These are phyloP conservation scores for Drosophila varians DNA, from an alignment of 1,140 invertebrate genomes.

Conservation along the genomic window DNA sequence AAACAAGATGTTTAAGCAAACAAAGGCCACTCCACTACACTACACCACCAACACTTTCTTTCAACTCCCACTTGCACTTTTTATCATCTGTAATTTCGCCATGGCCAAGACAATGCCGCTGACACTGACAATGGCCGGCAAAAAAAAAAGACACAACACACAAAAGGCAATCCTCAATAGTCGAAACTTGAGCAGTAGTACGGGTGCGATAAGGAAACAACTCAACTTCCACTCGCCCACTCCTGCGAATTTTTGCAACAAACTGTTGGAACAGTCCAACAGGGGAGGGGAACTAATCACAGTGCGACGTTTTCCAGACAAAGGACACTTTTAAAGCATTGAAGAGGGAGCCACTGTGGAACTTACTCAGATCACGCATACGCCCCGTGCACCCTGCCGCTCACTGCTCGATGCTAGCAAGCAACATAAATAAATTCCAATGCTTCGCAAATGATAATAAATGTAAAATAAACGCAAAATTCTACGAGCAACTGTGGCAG, in stretches of 20 bases:
- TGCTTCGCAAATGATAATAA: conserved; percentile 78
- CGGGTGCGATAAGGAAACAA: conserved; percentile 59
- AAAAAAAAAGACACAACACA: conserved; percentile 48
- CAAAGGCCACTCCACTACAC: conserved; percentile 10
- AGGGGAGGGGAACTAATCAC: conserved; percentile 59
- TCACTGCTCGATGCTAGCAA: conserved; percentile 15
- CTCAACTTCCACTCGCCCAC: conserved; percentile 1
- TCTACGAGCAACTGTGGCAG: conserved; percentile 27
- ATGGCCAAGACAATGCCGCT: conserved; percentile 29
- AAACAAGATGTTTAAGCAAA: conserved; percentile 47
- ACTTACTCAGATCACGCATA: conserved; percentile 41
- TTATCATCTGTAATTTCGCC: conserved; percentile 59
- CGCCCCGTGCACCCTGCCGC: conserved; percentile 35
- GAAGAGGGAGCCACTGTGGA: conserved; percentile 49
- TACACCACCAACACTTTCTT: background rate
- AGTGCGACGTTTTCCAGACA: conserved; percentile 53
- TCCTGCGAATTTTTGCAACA: conserved; percentile 35
- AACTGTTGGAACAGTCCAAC: conserved; percentile 21
- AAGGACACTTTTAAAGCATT: conserved; percentile 27
- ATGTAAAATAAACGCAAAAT: conserved; percentile 79
- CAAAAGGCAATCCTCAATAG: conserved; percentile 61
- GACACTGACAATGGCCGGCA: conserved; percentile 29
- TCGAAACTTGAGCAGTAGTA: conserved; percentile 47
- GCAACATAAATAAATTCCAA: conserved; percentile 76
- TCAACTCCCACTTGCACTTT: conserved; percentile 60